Base-by-base conservation (phyloP, 2,113 vertebrate genomes). In the Chroicocephalus ridibundus region DNA sequence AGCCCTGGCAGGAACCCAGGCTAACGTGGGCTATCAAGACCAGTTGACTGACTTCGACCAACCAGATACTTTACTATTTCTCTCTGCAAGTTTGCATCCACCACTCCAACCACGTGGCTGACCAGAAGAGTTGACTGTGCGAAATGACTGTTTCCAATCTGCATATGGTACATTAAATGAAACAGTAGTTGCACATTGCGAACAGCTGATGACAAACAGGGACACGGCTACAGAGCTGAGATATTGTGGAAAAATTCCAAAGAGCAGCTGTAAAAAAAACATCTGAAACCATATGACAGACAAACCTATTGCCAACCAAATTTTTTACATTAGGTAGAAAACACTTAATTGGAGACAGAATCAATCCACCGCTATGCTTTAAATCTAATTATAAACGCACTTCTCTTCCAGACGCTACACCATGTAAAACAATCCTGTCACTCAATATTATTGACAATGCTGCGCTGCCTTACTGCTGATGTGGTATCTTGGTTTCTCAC, bases 361-460 rank as follows among this genome's bases (percentile, higher is more conserved):
- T 79, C 90, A 36, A 90, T 79, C 76, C 65, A n/a, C 42, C 13
- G 69, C 68, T 38, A 8, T 8, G 86, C 83, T 74, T 82, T 49
- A 71, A 82, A 93, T 86, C 82, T 58, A 47, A 95, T 97, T 93
- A 86, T 82, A 54, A 60, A 68, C 6, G 40, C 13, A 26, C 34
- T 60, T 26, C 90, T 76, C 70, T 46, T 84, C 38, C 76, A 90
- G 72, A 20, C 6, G 0, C 54, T 57, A 25, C 71, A 18, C 60
- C 8, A 49, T 72, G 92, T 52, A 79, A 38, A 90, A 85, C 90
- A 96, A 71, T 15, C 75, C 93, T 86, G 94, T 17, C 96, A 92
- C 91, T 97, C 95, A 89, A 86, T 87, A 78, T 54, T 72, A 96
- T 81, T 70, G 96, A 93, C 92, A 60, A 2, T 0, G 4, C 55